A percentile compares a stretch with the other conserved stretches of the same genome.
These are phyloP conservation scores for Antheraea mylitta DNA, from an alignment of 1,140 invertebrate genomes.

Conservation along the genomic window DNA sequence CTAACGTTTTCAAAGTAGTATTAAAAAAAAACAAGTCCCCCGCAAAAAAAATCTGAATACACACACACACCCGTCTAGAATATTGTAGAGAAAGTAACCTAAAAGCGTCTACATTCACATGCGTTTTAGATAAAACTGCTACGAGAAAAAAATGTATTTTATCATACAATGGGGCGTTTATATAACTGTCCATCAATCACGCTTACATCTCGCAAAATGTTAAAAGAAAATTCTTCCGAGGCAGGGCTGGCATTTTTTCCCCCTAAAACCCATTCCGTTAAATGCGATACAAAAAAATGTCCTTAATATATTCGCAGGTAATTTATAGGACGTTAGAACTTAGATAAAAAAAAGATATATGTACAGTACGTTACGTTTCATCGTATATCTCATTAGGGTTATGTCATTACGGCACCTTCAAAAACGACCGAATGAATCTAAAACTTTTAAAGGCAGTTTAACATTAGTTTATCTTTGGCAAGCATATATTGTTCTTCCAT, in stretches of 20 bases:
- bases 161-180: constrained; percentile 26
- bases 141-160: constrained; percentile 20
- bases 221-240: constrained; percentile 16
- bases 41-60: background rate
- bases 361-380: background rate
- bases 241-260: constrained; percentile 9
- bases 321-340: constrained; percentile 1
- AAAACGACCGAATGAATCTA: too few species aligned
- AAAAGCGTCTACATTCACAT: constrained; percentile 13
- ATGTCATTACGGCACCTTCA: background rate
- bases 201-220: constrained; percentile 15
- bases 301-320: constrained; percentile 2
- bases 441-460: too few species aligned
- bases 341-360: background rate
- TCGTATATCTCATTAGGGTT: background rate
- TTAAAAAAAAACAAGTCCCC: too few species aligned
- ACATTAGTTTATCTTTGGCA: too few species aligned
- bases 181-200: constrained; percentile 29
- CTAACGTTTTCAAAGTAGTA: too few species aligned
- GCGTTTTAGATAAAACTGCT: constrained; percentile 18
- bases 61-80: background rate
- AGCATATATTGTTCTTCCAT: too few species aligned
- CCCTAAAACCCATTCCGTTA: background rate
- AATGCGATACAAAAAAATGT: constrained; percentile 7
- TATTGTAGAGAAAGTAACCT: constrained; percentile 20